These are phyloP conservation scores for Ellobius talpinus DNA, from an alignment of 2,113 vertebrate genomes.

Conservation along the genomic window DNA sequence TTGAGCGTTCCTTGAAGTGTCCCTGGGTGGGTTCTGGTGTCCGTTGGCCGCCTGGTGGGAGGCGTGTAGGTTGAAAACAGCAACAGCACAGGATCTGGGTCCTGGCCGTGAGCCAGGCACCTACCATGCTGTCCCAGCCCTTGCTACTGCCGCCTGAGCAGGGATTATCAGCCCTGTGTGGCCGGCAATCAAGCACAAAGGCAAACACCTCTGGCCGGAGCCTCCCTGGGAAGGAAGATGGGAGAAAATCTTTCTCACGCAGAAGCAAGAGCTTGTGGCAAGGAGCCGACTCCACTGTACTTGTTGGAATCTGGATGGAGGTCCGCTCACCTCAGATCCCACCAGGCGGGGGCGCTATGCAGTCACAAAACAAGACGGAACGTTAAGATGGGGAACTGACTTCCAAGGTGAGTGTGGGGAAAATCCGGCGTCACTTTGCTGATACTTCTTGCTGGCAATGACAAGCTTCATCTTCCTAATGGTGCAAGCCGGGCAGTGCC, in stretches of 20 bases:
- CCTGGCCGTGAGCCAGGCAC: not conserved
- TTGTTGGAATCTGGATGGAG: not conserved
- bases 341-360: not conserved
- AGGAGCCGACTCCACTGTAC: not conserved
- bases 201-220: not conserved
- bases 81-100: not conserved
- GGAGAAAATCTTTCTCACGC: no score
- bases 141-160: not conserved
- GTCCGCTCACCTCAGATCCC: not conserved
- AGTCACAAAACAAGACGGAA: not conserved
- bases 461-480: not conserved
- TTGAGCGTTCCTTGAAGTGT: not conserved
- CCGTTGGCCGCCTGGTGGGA: not conserved
- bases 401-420: not conserved
- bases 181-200: not conserved
- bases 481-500: not conserved
- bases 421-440: not conserved
- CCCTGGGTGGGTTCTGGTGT: not conserved
- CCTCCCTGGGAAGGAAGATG: not conserved
- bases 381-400: not conserved
- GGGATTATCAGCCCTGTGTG: not conserved
- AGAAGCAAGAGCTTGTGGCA: no score
- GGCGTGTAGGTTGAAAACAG: not conserved
- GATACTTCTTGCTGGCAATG: not conserved
- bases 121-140: not conserved